Evolutionary conservation across 53 echinoderm and acorn worm genomes (phyloP).

Genomic region (Paelopatides confundens): DNA sequence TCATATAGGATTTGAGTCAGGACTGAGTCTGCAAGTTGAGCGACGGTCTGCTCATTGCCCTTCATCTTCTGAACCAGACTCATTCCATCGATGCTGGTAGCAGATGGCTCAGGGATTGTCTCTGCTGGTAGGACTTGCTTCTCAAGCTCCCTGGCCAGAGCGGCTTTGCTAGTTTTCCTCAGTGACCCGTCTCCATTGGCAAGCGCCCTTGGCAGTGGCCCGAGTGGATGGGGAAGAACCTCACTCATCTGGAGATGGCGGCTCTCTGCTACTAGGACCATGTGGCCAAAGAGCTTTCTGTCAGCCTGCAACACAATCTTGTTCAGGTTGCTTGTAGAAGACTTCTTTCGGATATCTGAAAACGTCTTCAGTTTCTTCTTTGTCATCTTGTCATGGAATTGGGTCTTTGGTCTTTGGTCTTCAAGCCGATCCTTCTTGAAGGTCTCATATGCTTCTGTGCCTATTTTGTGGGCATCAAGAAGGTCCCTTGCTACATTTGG

Average conservation of each 20-base stretch:
- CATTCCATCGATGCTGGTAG: not conserved
- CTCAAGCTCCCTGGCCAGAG: not conserved
- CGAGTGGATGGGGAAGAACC: conserved; percentile 27
- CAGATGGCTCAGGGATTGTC: not conserved
- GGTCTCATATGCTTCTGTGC: not conserved
- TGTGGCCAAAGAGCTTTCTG: conserved; percentile 48
- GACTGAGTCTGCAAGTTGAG: not conserved
- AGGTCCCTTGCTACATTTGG: not conserved
- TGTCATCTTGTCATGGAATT: conserved; percentile 4
- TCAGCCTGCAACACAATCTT: conserved; percentile 55
- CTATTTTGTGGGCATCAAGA: not conserved
- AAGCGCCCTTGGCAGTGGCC: conserved; percentile 36
- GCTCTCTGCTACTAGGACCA: conserved; percentile 44
- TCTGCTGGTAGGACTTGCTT: not conserved
- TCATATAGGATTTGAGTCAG: not conserved
- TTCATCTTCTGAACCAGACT: not conserved
- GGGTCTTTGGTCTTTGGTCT: not conserved
- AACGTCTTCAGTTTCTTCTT: conserved; percentile 30
- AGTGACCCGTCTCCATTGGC: not conserved
- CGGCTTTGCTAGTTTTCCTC: not conserved
- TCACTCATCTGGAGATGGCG: not conserved
- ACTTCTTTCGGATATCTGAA: too few relatives aligned
- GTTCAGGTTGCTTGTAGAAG: not conserved
- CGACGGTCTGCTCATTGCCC: not conserved
- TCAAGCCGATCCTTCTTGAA: not conserved